Conservation (phyloP, 2,888 invertebrate genomes). For the Brachynemurus nebulosus region DNA sequence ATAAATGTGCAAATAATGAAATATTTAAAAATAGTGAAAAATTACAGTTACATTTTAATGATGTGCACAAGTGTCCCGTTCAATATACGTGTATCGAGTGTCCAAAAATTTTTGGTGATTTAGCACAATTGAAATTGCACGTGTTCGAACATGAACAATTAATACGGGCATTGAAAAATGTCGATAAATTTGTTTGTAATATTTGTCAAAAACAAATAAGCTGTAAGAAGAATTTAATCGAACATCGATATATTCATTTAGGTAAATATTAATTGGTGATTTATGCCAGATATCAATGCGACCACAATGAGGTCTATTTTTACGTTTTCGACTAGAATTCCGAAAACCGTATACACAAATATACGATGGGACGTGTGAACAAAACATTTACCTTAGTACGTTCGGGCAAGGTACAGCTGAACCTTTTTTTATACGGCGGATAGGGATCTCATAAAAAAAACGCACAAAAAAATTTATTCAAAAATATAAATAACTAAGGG, state of each 20-base stretch:
- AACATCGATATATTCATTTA: not conserved
- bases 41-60: not conserved
- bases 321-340: too few relatives aligned
- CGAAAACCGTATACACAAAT: too few relatives aligned
- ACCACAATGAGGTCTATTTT: too few relatives aligned
- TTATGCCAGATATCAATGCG: too few relatives aligned
- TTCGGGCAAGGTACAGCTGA: too few relatives aligned
- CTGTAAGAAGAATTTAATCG: not conserved
- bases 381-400: too few relatives aligned
- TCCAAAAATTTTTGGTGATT: not conserved
- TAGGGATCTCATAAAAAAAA: too few relatives aligned
- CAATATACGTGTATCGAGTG: not conserved
- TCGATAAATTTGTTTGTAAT: not conserved
- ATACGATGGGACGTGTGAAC: too few relatives aligned
- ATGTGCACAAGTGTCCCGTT: not conserved
- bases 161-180: not conserved
- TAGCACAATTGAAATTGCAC: not conserved
- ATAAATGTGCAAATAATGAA: not conserved
- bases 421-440: too few relatives aligned
- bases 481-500: too few relatives aligned
- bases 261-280: too few relatives aligned
- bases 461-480: too few relatives aligned
- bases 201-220: not conserved
- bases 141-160: not conserved
- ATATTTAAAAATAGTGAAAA: constrained; percentile 1